A percentile compares a stretch with the other conserved stretches of the same genome.
Conservation (phyloP, 2,888 invertebrate species). For the Tetropium fuscum region DNA sequence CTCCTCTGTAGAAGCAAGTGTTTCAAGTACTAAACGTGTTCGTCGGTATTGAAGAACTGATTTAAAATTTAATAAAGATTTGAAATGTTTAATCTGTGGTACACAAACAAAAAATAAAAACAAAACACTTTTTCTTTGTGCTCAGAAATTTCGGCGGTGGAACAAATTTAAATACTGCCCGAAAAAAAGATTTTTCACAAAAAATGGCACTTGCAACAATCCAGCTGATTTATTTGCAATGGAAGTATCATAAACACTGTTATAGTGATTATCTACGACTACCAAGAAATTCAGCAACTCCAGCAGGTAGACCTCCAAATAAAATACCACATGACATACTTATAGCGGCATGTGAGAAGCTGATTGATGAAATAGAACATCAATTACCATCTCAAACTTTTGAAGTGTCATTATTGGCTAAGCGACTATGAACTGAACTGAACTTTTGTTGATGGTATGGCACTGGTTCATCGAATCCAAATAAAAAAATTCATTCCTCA, state of each 20-base stretch:
- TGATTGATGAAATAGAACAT: slow-evolving; percentile 2
- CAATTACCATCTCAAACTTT: neutral
- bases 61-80: too few species aligned
- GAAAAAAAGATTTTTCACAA: neutral
- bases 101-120: neutral
- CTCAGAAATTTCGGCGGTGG: slow-evolving; percentile 3
- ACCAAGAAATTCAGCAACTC: neutral
- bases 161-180: slow-evolving; percentile 16
- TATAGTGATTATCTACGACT: neutral
- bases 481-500: too few species aligned
- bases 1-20: too few species aligned
- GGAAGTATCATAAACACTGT: slow-evolving; percentile 6
- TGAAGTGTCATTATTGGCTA: neutral
- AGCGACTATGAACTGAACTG: neutral
- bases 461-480: too few species aligned
- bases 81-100: too few species aligned
- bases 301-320: slow-evolving; percentile 1
- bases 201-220: neutral
- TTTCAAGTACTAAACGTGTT: too few species aligned
- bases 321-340: neutral
- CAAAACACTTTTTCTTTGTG: neutral
- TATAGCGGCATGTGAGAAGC: neutral
- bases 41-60: too few species aligned
- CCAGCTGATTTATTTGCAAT: neutral
- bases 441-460: too few species aligned